Conservation (phyloP, 2,797 vertebrate species). For the Amblyopsis hoosieri region DNA sequence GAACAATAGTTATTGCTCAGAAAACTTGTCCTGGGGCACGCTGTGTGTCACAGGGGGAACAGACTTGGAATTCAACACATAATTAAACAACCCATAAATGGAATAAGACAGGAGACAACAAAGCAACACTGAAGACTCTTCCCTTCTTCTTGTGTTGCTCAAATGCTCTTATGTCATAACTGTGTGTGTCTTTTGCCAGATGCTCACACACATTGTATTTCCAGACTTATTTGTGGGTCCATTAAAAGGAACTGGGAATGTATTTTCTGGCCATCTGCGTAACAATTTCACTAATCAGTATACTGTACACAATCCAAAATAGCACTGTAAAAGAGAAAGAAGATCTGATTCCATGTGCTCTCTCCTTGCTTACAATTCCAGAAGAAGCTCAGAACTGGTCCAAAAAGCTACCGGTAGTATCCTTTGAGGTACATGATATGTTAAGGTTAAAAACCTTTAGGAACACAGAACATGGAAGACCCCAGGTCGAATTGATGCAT, state of each 20-base stretch:
- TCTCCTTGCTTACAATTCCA: neutral
- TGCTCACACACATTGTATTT: conserved; percentile 2
- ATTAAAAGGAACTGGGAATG: conserved; percentile 17
- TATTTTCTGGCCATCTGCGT: conserved; percentile 27
- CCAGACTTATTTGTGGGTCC: neutral
- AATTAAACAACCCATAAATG: conserved; percentile 53
- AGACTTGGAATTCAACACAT: conserved; percentile 55
- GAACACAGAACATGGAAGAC: too few species aligned
- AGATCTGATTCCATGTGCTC: conserved; percentile 1
- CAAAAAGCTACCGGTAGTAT: neutral
- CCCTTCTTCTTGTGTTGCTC: too few species aligned
- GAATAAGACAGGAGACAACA: conserved; percentile 34
- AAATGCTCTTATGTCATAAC: too few species aligned
- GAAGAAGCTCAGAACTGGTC: neutral
- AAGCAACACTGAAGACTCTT: conserved; percentile 23
- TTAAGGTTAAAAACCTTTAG: too few species aligned
- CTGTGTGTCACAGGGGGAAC: conserved; percentile 54
- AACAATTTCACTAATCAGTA: conserved; percentile 6
- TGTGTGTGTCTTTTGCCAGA: conserved; percentile 9
- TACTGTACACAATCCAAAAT: conserved; percentile 4
- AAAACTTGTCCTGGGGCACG: conserved; percentile 59
- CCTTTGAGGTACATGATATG: too few species aligned
- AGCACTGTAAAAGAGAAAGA: neutral
- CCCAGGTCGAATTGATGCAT: too few species aligned
- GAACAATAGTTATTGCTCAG: conserved; percentile 38